phyloP scores from a whole-genome alignment of 2,888 invertebrate species.

The Gymnosoma rotundatum region DNA sequence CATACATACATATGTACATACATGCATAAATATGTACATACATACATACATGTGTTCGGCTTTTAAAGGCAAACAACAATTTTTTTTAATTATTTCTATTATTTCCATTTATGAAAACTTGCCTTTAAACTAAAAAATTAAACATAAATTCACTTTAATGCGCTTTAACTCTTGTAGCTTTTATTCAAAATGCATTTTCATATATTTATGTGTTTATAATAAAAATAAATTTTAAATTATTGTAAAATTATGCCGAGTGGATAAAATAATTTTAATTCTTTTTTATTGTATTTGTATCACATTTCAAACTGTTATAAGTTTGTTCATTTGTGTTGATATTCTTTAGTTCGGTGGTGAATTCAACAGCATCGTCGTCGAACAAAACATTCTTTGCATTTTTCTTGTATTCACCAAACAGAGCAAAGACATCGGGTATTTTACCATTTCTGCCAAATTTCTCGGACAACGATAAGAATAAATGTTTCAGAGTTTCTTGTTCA shows the following conservation, averaged over 20 bases:
- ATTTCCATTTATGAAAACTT: too few species aligned
- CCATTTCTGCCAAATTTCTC: constrained; percentile 78
- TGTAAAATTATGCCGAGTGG: neutral
- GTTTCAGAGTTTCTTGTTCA: constrained; percentile 80
- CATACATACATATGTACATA: too few species aligned
- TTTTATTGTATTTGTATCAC: constrained; percentile 75
- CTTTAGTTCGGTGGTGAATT: constrained; percentile 77
- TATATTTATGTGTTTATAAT: too few species aligned
- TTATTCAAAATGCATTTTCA: too few species aligned
- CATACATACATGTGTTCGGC: too few species aligned
- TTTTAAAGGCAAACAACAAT: too few species aligned
- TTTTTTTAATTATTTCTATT: too few species aligned
- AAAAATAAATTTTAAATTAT: neutral
- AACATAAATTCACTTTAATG: too few species aligned
- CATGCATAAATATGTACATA: too few species aligned
- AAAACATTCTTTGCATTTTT: constrained; percentile 77
- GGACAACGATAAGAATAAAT: constrained; percentile 79
- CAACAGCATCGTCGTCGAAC: constrained; percentile 79
- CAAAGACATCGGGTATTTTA: constrained; percentile 80
- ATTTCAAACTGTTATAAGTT: constrained; percentile 77
- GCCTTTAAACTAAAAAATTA: too few species aligned
- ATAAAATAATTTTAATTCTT: constrained; percentile 70
- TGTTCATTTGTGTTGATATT: constrained; percentile 76
- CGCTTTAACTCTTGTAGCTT: too few species aligned
- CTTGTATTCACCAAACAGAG: constrained; percentile 79